Conservation (phyloP, 2,113 vertebrate species). For the Platycercus adscitus region DNA sequence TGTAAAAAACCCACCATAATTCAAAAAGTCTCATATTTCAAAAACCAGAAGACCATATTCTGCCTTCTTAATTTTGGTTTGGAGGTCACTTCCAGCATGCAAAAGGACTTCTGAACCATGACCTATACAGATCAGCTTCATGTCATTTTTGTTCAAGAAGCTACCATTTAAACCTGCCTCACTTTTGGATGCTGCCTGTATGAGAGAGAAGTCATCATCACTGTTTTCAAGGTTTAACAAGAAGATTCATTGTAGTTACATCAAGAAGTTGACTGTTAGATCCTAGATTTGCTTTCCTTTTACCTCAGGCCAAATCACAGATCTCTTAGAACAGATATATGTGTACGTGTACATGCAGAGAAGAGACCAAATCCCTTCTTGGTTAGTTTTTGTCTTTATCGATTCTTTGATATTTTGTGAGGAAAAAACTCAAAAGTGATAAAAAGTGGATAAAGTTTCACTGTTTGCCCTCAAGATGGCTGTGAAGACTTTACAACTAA, state of each 20-base stretch:
- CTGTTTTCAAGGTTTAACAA: not conserved
- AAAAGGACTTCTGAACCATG: not conserved
- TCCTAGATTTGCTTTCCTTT: not conserved
- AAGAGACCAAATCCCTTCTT: not conserved
- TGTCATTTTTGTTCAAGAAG: not conserved
- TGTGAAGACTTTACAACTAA: not conserved
- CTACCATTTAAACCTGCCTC: not conserved
- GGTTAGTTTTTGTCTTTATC: not conserved
- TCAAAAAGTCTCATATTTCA: not conserved
- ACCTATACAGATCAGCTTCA: accelerated
- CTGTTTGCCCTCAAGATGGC: not conserved
- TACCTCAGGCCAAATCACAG: not conserved
- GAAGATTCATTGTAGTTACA: not conserved
- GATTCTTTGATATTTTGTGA: not conserved
- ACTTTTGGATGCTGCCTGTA: not conserved
- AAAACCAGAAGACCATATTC: not conserved
- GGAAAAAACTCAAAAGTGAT: not conserved
- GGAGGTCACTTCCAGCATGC: not conserved
- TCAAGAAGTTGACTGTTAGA: not conserved
- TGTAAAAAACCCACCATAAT: not conserved
- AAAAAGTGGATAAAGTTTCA: not conserved
- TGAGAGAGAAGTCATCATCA: not conserved
- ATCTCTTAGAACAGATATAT: not conserved
- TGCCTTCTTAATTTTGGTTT: not conserved
- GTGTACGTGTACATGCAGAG: not conserved